Evolutionary conservation across 2,797 vertebrate genomes (phyloP).

Genomic region (Malacoraja senta): DNA sequence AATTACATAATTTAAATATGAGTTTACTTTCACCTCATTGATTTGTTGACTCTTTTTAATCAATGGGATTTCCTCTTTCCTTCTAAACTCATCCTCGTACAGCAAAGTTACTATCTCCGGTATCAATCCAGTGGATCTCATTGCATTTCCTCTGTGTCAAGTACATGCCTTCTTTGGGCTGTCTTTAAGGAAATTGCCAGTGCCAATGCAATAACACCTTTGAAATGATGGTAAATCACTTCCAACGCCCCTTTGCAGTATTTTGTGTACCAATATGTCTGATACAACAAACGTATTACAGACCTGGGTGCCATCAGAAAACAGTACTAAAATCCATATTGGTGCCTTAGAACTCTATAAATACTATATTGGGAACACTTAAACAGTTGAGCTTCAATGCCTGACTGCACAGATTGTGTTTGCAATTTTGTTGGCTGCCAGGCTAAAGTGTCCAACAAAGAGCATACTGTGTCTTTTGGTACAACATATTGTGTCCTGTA

Average conservation of each 20-base stretch:
- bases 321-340: not conserved
- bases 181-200: not conserved
- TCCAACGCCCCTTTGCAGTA: not conserved
- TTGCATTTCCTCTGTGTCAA: too few relatives aligned
- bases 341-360: not conserved
- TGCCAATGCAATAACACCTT: not conserved
- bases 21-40: not conserved
- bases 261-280: not conserved
- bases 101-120: too few relatives aligned
- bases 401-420: not conserved
- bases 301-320: not conserved
- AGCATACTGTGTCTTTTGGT: slow-evolving; percentile 28
- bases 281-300: slow-evolving; percentile 12
- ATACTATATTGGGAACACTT: not conserved
- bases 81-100: too few relatives aligned
- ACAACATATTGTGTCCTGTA: slow-evolving; percentile 27
- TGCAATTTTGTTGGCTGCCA: slow-evolving; percentile 12
- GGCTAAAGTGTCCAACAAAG: slow-evolving; percentile 5
- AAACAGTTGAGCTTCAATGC: not conserved
- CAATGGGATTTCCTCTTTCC: too few relatives aligned
- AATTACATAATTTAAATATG: not conserved
- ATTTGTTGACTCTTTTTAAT: not conserved
- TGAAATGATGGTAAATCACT: not conserved
- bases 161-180: not conserved
- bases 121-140: too few relatives aligned